Evolutionary conservation across 2,888 invertebrate genomes (phyloP).

Genomic region (Sericinus montela): DNA sequence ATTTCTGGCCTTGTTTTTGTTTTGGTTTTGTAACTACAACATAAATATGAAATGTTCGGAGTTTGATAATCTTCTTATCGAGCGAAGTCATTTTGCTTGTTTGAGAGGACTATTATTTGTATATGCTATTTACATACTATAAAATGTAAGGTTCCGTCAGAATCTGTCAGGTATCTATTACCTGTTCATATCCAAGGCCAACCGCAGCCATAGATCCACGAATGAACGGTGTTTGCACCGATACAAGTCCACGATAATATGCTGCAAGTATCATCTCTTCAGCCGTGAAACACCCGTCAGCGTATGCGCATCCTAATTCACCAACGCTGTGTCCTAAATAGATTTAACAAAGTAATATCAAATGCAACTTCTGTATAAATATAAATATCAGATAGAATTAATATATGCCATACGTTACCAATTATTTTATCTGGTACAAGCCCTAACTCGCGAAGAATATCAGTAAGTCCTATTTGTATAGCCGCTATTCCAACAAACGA

Average conservation of each 20-base stretch:
- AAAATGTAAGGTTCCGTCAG: too few relatives aligned
- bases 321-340: constrained; percentile 88
- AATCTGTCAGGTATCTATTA: too few relatives aligned
- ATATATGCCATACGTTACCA: constrained; percentile 63
- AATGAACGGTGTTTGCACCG: constrained; percentile 83
- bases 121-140: too few relatives aligned
- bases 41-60: too few relatives aligned
- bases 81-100: too few relatives aligned
- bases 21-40: too few relatives aligned
- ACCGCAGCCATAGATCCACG: constrained; percentile 93
- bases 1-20: too few relatives aligned
- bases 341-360: too few relatives aligned
- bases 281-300: constrained; percentile 92
- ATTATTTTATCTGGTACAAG: constrained; percentile 86
- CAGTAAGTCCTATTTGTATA: constrained; percentile 78
- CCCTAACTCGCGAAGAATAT: constrained; percentile 68
- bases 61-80: too few relatives aligned
- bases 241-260: constrained; percentile 88
- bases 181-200: constrained; percentile 80
- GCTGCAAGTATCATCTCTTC: constrained; percentile 91
- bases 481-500: constrained; percentile 90
- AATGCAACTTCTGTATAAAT: too few relatives aligned
- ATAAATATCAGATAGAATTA: too few relatives aligned
- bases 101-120: too few relatives aligned
- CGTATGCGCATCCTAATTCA: constrained; percentile 84